phyloP scores from a whole-genome alignment of 23 tunicate genomes.

The Trididemnum clinides region DNA sequence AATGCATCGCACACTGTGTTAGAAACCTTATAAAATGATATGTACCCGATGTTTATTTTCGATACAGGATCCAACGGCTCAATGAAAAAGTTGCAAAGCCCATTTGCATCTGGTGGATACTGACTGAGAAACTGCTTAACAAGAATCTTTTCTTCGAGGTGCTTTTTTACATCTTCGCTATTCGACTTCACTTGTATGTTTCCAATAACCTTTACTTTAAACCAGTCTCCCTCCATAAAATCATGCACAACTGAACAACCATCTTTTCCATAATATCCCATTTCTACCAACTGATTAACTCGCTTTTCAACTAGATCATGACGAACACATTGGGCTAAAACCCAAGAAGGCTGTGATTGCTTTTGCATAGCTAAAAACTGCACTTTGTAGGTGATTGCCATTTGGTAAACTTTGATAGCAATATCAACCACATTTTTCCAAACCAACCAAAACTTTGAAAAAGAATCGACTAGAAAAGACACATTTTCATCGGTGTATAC shows the following conservation, averaged over 20 bases:
- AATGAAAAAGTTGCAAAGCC: constrained; percentile 69
- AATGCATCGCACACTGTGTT: not conserved
- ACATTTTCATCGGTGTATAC: constrained; percentile 50
- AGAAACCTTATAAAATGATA: constrained; percentile 63
- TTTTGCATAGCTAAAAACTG: constrained; percentile 89
- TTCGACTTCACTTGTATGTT: constrained; percentile 49
- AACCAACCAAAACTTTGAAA: constrained; percentile 68
- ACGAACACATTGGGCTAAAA: constrained; percentile 70
- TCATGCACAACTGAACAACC: constrained; percentile 55
- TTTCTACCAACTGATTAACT: constrained; percentile 50
- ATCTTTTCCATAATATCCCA: constrained; percentile 76
- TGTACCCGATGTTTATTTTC: constrained; percentile 48
- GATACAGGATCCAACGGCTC: not conserved
- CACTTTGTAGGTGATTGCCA: constrained; percentile 61
- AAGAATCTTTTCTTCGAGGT: constrained; percentile 58
- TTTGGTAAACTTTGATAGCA: constrained; percentile 56
- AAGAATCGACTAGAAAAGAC: constrained; percentile 59
- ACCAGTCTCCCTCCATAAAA: constrained; percentile 65
- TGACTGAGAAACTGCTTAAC: constrained; percentile 58
- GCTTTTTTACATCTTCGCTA: constrained; percentile 29
- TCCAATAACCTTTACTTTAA: constrained; percentile 64
- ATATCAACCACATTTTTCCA: constrained; percentile 61
- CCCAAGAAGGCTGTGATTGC: constrained; percentile 38
- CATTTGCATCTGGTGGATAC: constrained; percentile 74
- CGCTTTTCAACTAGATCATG: constrained; percentile 17